Evolutionary conservation across 2,797 vertebrate genomes (phyloP), one percentile per base, ranked within the genome.

Genomic region (Fratercula arctica): DNA sequence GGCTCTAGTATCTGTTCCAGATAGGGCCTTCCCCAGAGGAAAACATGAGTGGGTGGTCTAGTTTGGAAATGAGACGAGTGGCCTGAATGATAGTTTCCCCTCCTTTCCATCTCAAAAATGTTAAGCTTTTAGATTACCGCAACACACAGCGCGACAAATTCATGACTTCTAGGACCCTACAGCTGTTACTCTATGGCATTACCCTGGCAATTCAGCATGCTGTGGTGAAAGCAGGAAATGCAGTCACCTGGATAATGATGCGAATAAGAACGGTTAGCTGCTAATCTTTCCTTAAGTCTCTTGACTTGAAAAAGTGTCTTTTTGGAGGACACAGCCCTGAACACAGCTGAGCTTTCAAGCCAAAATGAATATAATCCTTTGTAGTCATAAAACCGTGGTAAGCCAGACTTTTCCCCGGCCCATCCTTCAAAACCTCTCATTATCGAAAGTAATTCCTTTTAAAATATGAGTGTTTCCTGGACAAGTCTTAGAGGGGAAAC

Each of bases 1-100:
- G 76, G 66, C 43, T 91, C 37, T 89, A 33, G 90, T 84, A 88
- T 95, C 92, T 97, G 92, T 96, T 96, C 95, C 95, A 92, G 94
- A 86, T 9, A 66, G 92, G 93, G 93, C 82, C 92, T 96, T 94
- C 87, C 96, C 94, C 93, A 16, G 85, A 93, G 81, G 85, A 95
- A 93, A 94, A 85, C 63, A 72, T 48, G 87, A 94, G 87, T 92
- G 73, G 59, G 85, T 81, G 85, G 74, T 59, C 89, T 92, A 51
- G 95, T 94, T 94, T 96, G 96, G 95, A 96, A 92, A 96, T 94
- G 92, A 97, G 83, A 90, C 0, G 1, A 77, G 63, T 19, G 23
- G 66, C 46, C 39, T 24, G 26, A 91, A 84, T 23, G 54, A 92
- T 45, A 70, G 75, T 76, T 96, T 92, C 85, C 79, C 61, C 87